These are phyloP conservation scores for Rhingia campestris DNA, from an alignment of 2,888 invertebrate species.

Conservation along the genomic window DNA sequence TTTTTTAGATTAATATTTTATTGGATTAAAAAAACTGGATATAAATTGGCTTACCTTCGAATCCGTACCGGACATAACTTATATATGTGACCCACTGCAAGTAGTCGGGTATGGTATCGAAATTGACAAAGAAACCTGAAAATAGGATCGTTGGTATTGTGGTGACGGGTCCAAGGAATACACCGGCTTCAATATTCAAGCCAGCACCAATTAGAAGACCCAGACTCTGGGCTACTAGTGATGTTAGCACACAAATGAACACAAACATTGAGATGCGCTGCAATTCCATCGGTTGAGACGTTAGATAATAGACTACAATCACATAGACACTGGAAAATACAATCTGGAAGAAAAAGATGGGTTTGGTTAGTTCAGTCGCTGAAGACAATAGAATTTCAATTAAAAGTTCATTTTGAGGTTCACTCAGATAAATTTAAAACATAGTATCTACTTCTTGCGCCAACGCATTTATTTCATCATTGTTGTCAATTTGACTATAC, in stretches of 20 bases:
- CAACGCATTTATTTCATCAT: too few species aligned
- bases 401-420: too few species aligned
- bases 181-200: slow-evolving; percentile 91
- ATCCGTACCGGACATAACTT: slow-evolving; percentile 95
- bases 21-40: background rate
- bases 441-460: too few species aligned
- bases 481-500: too few species aligned
- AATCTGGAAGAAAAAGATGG: slow-evolving; percentile 85
- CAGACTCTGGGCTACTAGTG: slow-evolving; percentile 95
- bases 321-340: slow-evolving; percentile 93
- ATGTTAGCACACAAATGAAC: slow-evolving; percentile 88
- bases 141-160: slow-evolving; percentile 96
- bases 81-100: slow-evolving; percentile 94
- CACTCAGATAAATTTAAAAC: too few species aligned
- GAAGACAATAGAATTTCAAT: too few species aligned
- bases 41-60: slow-evolving; percentile 86
- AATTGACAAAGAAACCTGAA: slow-evolving; percentile 96
- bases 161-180: slow-evolving; percentile 93
- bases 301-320: slow-evolving; percentile 96
- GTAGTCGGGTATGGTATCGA: slow-evolving; percentile 94
- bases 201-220: slow-evolving; percentile 96
- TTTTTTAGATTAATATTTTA: background rate
- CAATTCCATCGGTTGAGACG: slow-evolving; percentile 95
- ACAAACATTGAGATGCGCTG: slow-evolving; percentile 86
- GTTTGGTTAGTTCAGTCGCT: background rate